Conservation (phyloP, 2,113 vertebrate species). For the Corapipo altera region DNA sequence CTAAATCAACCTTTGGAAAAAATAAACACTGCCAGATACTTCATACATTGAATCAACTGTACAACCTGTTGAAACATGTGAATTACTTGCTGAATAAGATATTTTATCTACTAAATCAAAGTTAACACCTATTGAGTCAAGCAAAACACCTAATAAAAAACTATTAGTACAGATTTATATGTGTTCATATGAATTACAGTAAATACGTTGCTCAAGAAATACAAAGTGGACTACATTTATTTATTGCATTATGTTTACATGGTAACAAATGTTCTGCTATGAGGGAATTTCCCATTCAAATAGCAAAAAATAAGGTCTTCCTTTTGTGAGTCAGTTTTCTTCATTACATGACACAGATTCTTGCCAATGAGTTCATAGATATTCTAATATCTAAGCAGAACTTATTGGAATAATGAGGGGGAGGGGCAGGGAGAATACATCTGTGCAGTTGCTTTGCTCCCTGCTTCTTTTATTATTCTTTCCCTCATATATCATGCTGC, state of each 20-base stretch:
- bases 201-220: neutral
- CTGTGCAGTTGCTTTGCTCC: neutral
- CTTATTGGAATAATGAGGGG: neutral
- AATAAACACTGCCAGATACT: constrained; percentile 51
- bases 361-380: neutral
- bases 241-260: neutral
- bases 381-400: neutral
- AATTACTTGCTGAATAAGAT: constrained; percentile 64
- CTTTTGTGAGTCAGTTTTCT: neutral
- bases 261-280: neutral
- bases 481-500: neutral
- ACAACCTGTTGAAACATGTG: constrained; percentile 56
- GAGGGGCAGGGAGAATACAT: neutral
- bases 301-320: neutral
- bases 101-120: constrained; percentile 36
- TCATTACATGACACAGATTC: neutral
- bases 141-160: neutral
- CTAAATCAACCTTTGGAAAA: constrained; percentile 59
- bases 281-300: constrained; percentile 5
- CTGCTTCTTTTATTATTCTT: neutral
- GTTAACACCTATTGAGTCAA: neutral
- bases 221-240: neutral
- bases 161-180: neutral
- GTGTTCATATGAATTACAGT: neutral
- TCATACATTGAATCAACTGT: constrained; percentile 15